Conservation (phyloP, 2,888 invertebrate species). For the Oxycera nigricornis region DNA sequence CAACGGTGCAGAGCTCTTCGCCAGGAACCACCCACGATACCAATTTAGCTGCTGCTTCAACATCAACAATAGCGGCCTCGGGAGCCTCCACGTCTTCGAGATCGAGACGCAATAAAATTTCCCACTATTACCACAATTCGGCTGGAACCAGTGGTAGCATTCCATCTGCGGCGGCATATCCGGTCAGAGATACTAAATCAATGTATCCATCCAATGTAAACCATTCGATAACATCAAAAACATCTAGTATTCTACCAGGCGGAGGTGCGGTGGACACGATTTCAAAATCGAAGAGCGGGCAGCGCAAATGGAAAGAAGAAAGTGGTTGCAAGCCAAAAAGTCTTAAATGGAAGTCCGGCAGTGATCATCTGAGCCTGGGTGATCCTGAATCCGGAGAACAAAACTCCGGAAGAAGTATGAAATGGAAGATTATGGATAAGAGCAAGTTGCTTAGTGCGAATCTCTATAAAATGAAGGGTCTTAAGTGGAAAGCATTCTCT, state of each 20-base stretch:
- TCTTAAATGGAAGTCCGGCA: background rate
- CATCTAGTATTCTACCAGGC: background rate
- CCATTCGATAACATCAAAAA: background rate
- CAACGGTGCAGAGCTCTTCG: background rate
- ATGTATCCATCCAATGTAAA: background rate
- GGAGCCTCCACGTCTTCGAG: background rate
- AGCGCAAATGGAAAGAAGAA: background rate
- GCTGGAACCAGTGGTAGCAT: background rate
- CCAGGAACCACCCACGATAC: background rate
- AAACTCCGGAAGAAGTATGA: background rate
- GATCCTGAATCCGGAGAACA: background rate
- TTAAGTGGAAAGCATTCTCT: slow-evolving; percentile 1
- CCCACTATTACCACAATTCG: background rate
- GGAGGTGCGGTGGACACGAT: background rate
- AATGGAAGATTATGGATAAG: background rate
- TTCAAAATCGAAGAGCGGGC: background rate
- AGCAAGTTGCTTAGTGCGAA: background rate
- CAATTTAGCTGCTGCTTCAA: background rate
- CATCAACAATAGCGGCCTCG: background rate
- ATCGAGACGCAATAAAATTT: slow-evolving; percentile 11
- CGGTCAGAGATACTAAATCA: background rate
- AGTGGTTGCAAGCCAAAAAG: background rate
- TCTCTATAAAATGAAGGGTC: slow-evolving; percentile 27
- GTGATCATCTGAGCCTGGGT: background rate
- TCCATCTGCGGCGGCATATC: background rate